Percentiles rank a stretch among this genome's conserved stretches.
These are phyloP conservation scores for Eira barbara DNA, from an alignment of 2,113 vertebrate genomes.

Conservation along the genomic window DNA sequence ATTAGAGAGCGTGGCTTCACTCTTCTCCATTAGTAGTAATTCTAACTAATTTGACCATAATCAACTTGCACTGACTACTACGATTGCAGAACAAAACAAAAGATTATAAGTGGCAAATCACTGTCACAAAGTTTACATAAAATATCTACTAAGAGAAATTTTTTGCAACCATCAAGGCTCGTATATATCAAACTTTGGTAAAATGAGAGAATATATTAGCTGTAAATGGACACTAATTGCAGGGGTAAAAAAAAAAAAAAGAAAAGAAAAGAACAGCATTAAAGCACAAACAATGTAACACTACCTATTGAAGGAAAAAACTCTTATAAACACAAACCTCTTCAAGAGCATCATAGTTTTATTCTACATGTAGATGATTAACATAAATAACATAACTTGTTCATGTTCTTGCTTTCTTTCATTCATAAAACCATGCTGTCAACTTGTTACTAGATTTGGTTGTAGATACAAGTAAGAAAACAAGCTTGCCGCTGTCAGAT, in stretches of 20 bases:
- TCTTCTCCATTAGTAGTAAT: background rate
- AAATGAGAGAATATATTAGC: background rate
- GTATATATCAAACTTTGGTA: background rate
- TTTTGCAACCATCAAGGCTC: background rate
- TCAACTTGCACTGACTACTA: background rate
- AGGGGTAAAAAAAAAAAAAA: background rate
- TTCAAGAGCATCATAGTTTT: background rate
- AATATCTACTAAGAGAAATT: too few species aligned
- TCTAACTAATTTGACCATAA: background rate
- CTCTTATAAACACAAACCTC: background rate
- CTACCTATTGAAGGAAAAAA: background rate
- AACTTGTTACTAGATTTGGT: background rate
- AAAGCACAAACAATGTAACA: background rate
- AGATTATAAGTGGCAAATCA: background rate
- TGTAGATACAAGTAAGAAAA: background rate
- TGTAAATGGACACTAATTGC: background rate
- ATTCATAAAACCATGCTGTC: background rate
- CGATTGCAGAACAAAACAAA: background rate
- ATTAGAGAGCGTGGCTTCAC: background rate
- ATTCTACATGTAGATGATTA: background rate
- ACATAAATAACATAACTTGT: background rate
- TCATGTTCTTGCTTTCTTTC: background rate
- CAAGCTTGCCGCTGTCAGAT: too few species aligned
- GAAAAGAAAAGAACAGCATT: background rate
- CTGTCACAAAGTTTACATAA: background rate